Conservation (phyloP, 2,797 vertebrate species). For the Odontamblyopus rebecca region DNA sequence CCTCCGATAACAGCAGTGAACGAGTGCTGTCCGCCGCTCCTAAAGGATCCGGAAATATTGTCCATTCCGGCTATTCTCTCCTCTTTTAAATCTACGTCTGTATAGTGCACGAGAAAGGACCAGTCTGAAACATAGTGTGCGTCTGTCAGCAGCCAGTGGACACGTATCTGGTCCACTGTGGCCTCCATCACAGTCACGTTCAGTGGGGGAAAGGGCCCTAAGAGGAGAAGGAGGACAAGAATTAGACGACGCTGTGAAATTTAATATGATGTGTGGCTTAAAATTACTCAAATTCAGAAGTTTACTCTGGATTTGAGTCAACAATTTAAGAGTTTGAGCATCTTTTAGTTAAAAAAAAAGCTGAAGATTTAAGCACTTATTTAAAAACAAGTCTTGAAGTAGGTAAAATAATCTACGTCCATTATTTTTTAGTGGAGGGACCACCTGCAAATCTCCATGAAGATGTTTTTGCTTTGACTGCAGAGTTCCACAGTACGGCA, state of each 20-base stretch:
- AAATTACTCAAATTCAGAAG: background rate
- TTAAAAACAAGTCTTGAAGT: too few species aligned
- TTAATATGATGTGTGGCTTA: background rate
- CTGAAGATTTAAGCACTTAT: background rate
- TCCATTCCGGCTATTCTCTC: conserved; percentile 64
- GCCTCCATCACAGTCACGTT: conserved; percentile 69
- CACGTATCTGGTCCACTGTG: conserved; percentile 74
- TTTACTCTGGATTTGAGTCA: background rate
- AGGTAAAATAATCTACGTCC: too few species aligned
- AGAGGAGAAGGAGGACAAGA: conserved; percentile 23
- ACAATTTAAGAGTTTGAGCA: background rate
- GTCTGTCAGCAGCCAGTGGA: conserved; percentile 76
- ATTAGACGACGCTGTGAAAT: background rate
- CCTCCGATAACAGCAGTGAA: conserved; percentile 67
- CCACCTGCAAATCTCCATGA: too few species aligned
- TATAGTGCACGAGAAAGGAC: conserved; percentile 74
- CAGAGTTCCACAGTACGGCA: too few species aligned
- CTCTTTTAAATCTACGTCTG: conserved; percentile 67
- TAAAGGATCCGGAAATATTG: conserved; percentile 57
- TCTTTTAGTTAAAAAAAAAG: background rate
- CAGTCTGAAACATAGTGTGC: conserved; percentile 60
- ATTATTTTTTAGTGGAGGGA: too few species aligned
- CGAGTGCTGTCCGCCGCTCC: conserved; percentile 61
- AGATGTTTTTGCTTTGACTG: too few species aligned
- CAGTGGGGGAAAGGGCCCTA: conserved; percentile 79